phyloP scores from a whole-genome alignment of 1,140 invertebrate genomes.

The Heliothis virescens region DNA sequence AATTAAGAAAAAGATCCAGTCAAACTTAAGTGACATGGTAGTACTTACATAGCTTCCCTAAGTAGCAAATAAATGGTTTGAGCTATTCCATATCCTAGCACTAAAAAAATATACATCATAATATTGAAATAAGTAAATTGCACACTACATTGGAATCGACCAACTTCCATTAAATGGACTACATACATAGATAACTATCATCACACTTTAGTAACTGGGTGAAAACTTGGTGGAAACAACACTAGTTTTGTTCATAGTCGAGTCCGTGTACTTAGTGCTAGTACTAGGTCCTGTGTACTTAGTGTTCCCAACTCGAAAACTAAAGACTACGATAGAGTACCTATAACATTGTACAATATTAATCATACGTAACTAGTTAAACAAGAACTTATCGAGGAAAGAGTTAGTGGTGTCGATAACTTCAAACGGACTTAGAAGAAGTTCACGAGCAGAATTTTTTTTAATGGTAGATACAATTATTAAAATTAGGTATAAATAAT shows the following conservation, averaged over 20 bases:
- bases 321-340: neutral
- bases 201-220: constrained; percentile 10
- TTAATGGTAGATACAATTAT: no score
- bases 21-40: no score
- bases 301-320: constrained; percentile 16
- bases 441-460: no score
- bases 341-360: neutral
- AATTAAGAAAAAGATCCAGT: no score
- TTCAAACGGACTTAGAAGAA: neutral
- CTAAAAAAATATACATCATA: neutral
- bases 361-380: neutral
- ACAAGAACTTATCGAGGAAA: neutral
- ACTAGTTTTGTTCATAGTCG: constrained; percentile 31
- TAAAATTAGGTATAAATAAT: no score
- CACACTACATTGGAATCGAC: no score
- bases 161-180: neutral
- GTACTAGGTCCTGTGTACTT: constrained; percentile 18
- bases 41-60: no score
- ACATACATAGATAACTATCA: neutral
- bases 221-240: neutral
- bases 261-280: constrained; percentile 10
- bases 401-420: neutral
- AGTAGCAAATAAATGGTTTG: no score
- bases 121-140: no score
- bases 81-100: neutral